Conservation (phyloP, 2,888 invertebrate species). For the Hipparchia semele region DNA sequence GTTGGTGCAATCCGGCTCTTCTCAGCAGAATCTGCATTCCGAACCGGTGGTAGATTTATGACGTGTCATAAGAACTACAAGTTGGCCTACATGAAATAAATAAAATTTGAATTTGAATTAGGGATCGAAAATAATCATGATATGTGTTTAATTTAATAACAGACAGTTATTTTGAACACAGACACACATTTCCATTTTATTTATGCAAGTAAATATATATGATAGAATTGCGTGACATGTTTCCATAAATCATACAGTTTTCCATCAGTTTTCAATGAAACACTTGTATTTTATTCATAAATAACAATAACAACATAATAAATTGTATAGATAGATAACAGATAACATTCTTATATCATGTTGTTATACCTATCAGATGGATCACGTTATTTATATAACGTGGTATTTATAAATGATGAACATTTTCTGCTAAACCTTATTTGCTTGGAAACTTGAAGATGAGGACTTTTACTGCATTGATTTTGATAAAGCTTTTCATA, state of each 20-base stretch:
- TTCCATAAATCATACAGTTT: neutral
- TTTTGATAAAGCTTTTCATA: constrained; percentile 4
- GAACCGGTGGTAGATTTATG: too few relatives aligned
- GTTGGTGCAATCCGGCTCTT: too few relatives aligned
- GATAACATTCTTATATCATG: neutral
- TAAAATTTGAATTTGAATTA: too few relatives aligned
- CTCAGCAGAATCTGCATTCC: too few relatives aligned
- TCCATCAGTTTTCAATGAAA: neutral
- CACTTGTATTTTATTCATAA: neutral
- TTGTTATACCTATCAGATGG: constrained; percentile 11
- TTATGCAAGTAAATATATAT: too few relatives aligned
- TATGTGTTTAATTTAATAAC: too few relatives aligned
- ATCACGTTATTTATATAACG: neutral
- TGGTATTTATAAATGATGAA: constrained; percentile 11
- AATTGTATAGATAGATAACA: constrained; percentile 7
- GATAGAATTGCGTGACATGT: neutral
- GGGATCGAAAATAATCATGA: too few relatives aligned
- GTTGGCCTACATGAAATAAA: too few relatives aligned
- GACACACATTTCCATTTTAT: too few relatives aligned
- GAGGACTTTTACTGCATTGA: constrained; percentile 5
- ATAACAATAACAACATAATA: neutral
- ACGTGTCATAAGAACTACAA: too few relatives aligned
- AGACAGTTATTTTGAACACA: too few relatives aligned
- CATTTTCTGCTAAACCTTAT: neutral
- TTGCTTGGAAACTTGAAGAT: constrained; percentile 4